Percentiles rank a stretch among this genome's conserved stretches.
Conservation (phyloP, 2,113 vertebrate genomes). For the Willisornis vidua region DNA sequence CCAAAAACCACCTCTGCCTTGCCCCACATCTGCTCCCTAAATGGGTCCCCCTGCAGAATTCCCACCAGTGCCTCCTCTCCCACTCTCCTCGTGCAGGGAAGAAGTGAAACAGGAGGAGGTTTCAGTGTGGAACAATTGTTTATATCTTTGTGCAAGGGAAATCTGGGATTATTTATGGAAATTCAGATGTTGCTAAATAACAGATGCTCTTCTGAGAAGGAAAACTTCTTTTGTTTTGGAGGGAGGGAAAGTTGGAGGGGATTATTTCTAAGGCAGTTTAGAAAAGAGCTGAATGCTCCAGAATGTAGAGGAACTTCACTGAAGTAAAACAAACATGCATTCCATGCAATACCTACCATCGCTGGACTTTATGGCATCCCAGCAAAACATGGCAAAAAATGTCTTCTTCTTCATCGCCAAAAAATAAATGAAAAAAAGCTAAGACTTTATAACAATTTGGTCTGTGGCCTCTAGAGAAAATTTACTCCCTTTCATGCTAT, state of each 20-base stretch:
- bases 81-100: not conserved
- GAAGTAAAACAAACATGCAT: not conserved
- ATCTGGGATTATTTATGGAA: slow-evolving; percentile 78
- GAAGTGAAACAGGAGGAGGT: not conserved
- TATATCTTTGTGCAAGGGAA: slow-evolving; percentile 56
- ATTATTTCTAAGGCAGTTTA: not conserved
- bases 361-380: not conserved
- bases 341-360: not conserved
- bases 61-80: not conserved
- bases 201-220: slow-evolving; percentile 68
- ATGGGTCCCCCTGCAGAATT: accelerated
- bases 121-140: slow-evolving; percentile 57
- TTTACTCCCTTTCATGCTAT: not conserved
- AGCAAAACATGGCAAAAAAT: not conserved
- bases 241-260: not conserved
- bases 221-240: slow-evolving; percentile 36
- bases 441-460: not conserved
- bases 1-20: not conserved
- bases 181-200: slow-evolving; percentile 71
- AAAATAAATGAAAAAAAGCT: not conserved
- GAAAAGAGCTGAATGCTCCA: slow-evolving; percentile 3
- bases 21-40: not conserved
- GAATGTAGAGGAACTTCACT: not conserved
- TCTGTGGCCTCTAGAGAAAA: not conserved
- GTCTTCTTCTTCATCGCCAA: not conserved